Percentiles rank a stretch among this genome's conserved stretches.
These are phyloP conservation scores for Opisthocomus hoazin DNA, from an alignment of 2,113 vertebrate species.

Conservation along the genomic window DNA sequence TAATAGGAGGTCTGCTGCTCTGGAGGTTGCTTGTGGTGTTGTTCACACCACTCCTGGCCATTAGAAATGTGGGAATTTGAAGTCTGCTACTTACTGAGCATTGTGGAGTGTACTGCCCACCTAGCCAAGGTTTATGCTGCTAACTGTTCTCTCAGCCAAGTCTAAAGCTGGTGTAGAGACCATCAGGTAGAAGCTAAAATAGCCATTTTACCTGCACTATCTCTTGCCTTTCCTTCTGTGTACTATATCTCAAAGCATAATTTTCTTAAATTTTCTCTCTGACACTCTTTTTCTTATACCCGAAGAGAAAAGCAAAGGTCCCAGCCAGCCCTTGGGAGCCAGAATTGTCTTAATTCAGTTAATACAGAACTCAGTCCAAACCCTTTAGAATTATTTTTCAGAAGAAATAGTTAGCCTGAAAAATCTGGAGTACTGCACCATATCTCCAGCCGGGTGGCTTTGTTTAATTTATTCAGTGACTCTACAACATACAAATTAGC, in stretches of 20 bases:
- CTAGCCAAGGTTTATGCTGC: neutral
- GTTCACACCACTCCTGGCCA: neutral
- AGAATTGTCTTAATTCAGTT: neutral
- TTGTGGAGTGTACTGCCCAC: neutral
- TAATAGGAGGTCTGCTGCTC: neutral
- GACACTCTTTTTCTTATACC: neutral
- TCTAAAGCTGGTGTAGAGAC: neutral
- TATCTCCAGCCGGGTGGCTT: neutral
- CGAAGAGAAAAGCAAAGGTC: neutral
- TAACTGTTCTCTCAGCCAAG: neutral
- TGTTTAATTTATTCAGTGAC: constrained; percentile 44
- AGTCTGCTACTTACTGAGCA: neutral
- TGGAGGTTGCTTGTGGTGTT: neutral
- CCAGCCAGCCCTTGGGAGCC: neutral
- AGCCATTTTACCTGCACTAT: neutral
- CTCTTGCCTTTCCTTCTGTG: neutral
- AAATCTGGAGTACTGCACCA: neutral
- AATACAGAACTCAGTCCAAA: constrained; percentile 9
- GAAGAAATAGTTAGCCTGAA: neutral
- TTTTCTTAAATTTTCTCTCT: neutral
- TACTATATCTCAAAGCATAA: neutral
- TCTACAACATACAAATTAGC: constrained; percentile 27
- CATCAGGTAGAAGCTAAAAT: neutral
- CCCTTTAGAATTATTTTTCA: neutral
- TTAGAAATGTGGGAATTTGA: neutral